phyloP scores from a whole-genome alignment of 2,888 invertebrate genomes.

The Drosophila maculinotata region DNA sequence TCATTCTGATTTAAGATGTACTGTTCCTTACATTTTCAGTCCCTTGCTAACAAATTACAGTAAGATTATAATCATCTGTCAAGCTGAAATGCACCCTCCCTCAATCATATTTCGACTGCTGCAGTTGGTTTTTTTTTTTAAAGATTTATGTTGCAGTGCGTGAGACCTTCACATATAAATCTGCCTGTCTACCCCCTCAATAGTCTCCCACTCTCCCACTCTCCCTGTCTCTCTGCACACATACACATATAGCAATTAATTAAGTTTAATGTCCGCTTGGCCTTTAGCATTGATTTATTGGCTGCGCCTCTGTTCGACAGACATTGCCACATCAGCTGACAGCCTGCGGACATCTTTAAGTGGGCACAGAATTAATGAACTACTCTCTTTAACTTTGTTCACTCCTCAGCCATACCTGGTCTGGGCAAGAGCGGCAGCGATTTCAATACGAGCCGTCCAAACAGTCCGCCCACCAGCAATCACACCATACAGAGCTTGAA shows the following conservation, averaged over 20 bases:
- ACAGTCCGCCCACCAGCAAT: constrained; percentile 84
- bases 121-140: constrained; percentile 9
- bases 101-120: constrained; percentile 2
- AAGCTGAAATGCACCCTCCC: background rate
- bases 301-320: constrained; percentile 35
- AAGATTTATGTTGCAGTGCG: constrained; percentile 43
- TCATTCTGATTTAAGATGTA: too few relatives aligned
- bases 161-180: constrained; percentile 13
- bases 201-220: too few relatives aligned
- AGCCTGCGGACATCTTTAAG: constrained; percentile 60
- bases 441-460: constrained; percentile 86
- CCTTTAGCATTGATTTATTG: constrained; percentile 74
- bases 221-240: constrained; percentile 7
- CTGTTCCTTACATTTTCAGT: too few relatives aligned
- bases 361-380: constrained; percentile 56
- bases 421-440: constrained; percentile 87
- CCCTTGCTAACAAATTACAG: background rate
- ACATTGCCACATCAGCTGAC: constrained; percentile 28
- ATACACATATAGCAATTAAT: constrained; percentile 58
- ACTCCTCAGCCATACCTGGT: constrained; percentile 85
- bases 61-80: background rate
- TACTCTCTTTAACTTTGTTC: constrained; percentile 1
- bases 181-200: constrained; percentile 11
- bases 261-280: constrained; percentile 60
- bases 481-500: constrained; percentile 84